Percentiles rank a stretch among this genome's conserved stretches.
phyloP scores from a whole-genome alignment of 2,113 vertebrate genomes.

The Toxostoma redivivum region DNA sequence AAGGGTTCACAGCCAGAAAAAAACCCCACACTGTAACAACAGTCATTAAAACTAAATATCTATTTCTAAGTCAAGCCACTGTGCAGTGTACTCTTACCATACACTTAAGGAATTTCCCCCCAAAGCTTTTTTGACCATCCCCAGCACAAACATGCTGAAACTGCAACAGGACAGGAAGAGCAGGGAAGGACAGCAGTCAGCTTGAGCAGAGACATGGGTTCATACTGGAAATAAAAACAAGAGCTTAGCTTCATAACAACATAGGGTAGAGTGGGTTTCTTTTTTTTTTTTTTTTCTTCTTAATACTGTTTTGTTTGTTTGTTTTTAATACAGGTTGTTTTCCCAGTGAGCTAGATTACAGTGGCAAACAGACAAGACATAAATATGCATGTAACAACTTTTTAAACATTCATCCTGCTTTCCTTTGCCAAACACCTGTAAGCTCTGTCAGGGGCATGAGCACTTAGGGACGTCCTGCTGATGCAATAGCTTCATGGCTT shows the following conservation, averaged over 20 bases:
- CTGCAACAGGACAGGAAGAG: not conserved
- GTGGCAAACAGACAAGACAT: conserved; percentile 7
- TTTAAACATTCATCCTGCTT: conserved; percentile 3
- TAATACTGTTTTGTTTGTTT: not conserved
- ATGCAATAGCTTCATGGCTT: conserved; percentile 43
- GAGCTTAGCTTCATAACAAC: not conserved
- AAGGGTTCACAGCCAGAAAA: conserved; percentile 9
- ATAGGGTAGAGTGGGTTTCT: not conserved
- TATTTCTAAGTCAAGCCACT: conserved; percentile 22
- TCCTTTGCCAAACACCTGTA: conserved; percentile 36
- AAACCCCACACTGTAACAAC: not conserved
- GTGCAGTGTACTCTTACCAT: not conserved
- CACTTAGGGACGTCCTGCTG: conserved; percentile 24
- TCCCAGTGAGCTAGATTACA: not conserved
- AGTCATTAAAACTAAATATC: conserved; percentile 1
- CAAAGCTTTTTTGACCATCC: not conserved
- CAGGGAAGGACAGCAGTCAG: not conserved
- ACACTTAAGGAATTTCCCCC: not conserved
- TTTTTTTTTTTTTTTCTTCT: not conserved
- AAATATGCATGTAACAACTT: conserved; percentile 27
- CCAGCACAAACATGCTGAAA: not conserved
- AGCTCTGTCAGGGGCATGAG: conserved; percentile 8
- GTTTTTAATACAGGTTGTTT: not conserved
- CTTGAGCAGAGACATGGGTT: not conserved
- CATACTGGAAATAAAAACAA: not conserved